phyloP scores from a whole-genome alignment of 30 jellyfish, hydroid and myxozoan genomes.

The Calvadosia cruxmelitensis region DNA sequence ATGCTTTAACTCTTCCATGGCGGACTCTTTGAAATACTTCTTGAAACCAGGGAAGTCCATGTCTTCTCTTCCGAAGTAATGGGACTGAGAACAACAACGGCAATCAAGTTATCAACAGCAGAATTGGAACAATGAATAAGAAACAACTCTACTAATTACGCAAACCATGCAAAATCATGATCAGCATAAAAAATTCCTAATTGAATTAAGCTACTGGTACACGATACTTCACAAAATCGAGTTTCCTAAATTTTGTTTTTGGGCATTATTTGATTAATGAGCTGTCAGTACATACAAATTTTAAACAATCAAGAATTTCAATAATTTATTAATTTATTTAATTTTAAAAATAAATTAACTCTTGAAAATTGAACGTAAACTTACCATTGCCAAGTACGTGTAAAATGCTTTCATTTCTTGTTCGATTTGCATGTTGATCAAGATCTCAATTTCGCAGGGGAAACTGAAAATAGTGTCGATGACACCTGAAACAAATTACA shows the following conservation, averaged over 20 bases:
- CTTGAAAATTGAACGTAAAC: background rate
- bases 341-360: background rate
- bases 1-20: conserved; percentile 31
- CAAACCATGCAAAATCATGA: too few relatives aligned
- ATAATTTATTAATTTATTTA: too few relatives aligned
- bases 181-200: too few relatives aligned
- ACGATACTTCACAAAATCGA: too few relatives aligned
- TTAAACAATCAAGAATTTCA: too few relatives aligned
- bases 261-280: too few relatives aligned
- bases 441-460: conserved; percentile 7
- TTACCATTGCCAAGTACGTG: conserved; percentile 31
- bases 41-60: conserved; percentile 17
- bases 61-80: conserved; percentile 28
- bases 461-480: conserved; percentile 14
- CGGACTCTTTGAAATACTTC: conserved; percentile 25
- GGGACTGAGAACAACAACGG: conserved; percentile 5
- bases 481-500: background rate
- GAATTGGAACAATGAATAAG: background rate
- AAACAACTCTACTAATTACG: too few relatives aligned
- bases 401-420: conserved; percentile 32
- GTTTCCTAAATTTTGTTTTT: too few relatives aligned
- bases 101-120: background rate
- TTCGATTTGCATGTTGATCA: conserved; percentile 31
- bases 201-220: too few relatives aligned
- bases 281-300: too few relatives aligned